Percentiles rank a stretch among this genome's conserved stretches.
Conservation (phyloP, 1,140 invertebrate species). For the Drosophila nebulosa region DNA sequence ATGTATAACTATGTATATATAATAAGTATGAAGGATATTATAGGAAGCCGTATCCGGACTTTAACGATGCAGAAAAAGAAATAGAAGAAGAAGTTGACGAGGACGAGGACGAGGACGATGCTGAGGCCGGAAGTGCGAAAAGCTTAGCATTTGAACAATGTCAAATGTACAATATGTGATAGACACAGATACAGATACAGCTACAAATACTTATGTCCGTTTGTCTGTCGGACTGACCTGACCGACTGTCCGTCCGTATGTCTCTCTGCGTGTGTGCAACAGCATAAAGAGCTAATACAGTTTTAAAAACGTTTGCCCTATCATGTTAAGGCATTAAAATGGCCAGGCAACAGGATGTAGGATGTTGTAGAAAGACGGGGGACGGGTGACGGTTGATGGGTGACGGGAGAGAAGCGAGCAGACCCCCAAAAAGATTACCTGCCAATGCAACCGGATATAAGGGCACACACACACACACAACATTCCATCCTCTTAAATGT, state of each 20-base stretch:
- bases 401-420: too few species aligned
- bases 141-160: slow-evolving; percentile 45
- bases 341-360: slow-evolving; percentile 49
- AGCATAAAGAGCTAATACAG: slow-evolving; percentile 58
- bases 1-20: background rate
- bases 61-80: slow-evolving; percentile 57
- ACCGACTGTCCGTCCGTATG: background rate
- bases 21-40: slow-evolving; percentile 6
- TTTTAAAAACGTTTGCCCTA: slow-evolving; percentile 48
- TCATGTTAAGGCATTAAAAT: slow-evolving; percentile 58
- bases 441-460: slow-evolving; percentile 76
- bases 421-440: slow-evolving; percentile 67
- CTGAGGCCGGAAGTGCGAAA: slow-evolving; percentile 63
- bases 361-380: slow-evolving; percentile 3
- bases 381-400: too few species aligned
- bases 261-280: slow-evolving; percentile 6
- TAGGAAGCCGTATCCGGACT: slow-evolving; percentile 51
- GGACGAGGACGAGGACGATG: background rate
- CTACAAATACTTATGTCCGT: slow-evolving; percentile 25
- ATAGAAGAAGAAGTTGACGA: background rate
- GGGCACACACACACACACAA: slow-evolving; percentile 21
- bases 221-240: too few species aligned
- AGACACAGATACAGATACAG: slow-evolving; percentile 27
- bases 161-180: slow-evolving; percentile 49
- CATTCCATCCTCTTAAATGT: too few species aligned